A percentile compares a stretch with the other conserved stretches of the same genome.
phyloP scores from a whole-genome alignment of 1,140 invertebrate species.

The Zophobas atratus region DNA sequence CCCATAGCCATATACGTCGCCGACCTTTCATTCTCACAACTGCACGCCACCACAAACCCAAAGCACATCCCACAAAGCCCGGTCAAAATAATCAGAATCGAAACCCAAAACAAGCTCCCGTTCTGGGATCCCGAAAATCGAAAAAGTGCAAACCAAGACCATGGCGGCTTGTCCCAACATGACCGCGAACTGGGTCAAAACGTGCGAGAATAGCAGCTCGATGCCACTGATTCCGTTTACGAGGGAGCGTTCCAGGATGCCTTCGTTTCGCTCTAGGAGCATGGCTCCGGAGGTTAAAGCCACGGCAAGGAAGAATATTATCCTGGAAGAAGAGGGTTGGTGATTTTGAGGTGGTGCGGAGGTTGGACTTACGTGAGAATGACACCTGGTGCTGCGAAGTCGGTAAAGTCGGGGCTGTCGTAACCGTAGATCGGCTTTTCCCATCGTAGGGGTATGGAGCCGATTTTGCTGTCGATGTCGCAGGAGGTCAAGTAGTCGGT shows the following conservation, averaged over 20 bases:
- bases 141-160: conserved; percentile 87
- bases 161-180: conserved; percentile 89
- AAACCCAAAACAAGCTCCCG: conserved; percentile 84
- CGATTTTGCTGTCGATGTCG: conserved; percentile 83
- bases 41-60: conserved; percentile 90
- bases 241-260: conserved; percentile 88
- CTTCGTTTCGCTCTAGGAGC: conserved; percentile 93
- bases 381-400: conserved; percentile 96
- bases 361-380: conserved; percentile 83
- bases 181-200: conserved; percentile 90
- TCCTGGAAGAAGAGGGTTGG: conserved; percentile 73
- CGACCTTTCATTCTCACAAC: conserved; percentile 91
- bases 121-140: conserved; percentile 86
- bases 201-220: conserved; percentile 88
- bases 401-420: conserved; percentile 90
- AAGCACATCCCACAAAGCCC: conserved; percentile 96
- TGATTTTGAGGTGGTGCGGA: neutral
- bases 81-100: conserved; percentile 84
- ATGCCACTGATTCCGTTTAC: conserved; percentile 81
- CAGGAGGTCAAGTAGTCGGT: conserved; percentile 80
- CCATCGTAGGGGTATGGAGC: conserved; percentile 85
- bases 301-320: conserved; percentile 94
- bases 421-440: conserved; percentile 84
- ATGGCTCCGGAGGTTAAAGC: conserved; percentile 94
- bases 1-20: conserved; percentile 95